Evolutionary conservation across 2,797 vertebrate genomes (phyloP).

Genomic region (Molossus molossus): DNA sequence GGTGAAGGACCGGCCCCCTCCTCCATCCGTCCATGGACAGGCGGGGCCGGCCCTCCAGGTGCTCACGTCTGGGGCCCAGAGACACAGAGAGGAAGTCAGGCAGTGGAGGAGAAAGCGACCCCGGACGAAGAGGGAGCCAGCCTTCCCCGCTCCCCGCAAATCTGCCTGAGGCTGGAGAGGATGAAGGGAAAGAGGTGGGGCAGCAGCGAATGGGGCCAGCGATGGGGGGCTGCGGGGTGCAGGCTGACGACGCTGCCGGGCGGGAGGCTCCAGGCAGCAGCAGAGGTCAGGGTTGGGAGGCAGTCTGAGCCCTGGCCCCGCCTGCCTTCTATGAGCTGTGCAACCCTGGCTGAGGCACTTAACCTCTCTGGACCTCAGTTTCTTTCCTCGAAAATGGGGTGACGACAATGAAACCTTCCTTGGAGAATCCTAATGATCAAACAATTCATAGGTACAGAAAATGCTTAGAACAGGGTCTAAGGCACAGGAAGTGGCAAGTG

Average conservation of each 20-base stretch:
- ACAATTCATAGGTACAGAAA: neutral
- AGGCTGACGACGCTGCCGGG: neutral
- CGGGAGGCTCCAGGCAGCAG: neutral
- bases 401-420: neutral
- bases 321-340: neutral
- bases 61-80: neutral
- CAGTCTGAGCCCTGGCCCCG: neutral
- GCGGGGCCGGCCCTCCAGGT: fast-evolving
- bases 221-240: neutral
- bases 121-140: neutral
- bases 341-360: neutral
- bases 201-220: neutral
- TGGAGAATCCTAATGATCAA: neutral
- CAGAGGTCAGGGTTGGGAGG: neutral
- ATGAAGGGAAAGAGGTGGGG: neutral
- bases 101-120: too few relatives aligned
- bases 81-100: neutral
- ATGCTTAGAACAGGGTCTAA: neutral
- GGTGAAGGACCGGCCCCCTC: neutral
- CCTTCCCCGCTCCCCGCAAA: fast-evolving
- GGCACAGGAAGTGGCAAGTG: fast-evolving
- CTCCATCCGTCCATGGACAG: fast-evolving
- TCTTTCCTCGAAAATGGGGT: neutral
- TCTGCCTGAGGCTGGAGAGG: neutral
- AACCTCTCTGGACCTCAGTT: neutral